Conservation (phyloP, 2,888 invertebrate genomes). For the Rapana venosa region DNA sequence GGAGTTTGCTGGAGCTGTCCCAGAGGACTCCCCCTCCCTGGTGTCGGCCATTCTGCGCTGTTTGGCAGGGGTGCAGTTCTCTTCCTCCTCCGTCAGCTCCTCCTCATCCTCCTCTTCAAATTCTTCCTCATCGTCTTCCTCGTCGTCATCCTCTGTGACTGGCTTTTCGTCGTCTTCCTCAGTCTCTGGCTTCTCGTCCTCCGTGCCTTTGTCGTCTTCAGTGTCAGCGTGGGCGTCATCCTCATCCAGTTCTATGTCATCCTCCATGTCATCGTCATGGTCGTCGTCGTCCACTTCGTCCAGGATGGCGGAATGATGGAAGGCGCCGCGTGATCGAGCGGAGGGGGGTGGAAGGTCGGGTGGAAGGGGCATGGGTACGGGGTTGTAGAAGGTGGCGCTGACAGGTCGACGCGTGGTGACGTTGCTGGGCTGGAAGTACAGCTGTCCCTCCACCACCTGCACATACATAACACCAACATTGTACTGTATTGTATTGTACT, state of each 20-base stretch:
- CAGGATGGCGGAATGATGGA: neutral
- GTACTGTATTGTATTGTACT: no score
- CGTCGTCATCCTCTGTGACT: slow-evolving; percentile 5
- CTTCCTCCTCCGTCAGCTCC: slow-evolving; percentile 29
- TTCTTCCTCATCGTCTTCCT: neutral
- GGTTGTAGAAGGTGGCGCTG: slow-evolving; percentile 60
- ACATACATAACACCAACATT: neutral
- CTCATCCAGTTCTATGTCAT: slow-evolving; percentile 7
- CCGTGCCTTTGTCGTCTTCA: neutral
- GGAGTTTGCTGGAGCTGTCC: neutral
- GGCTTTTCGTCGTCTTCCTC: slow-evolving; percentile 18
- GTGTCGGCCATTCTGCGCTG: neutral
- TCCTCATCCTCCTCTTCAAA: neutral
- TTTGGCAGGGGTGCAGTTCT: neutral
- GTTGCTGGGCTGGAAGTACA: slow-evolving; percentile 65
- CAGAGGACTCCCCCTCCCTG: neutral
- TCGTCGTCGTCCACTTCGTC: slow-evolving; percentile 16
- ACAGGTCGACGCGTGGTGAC: slow-evolving; percentile 61
- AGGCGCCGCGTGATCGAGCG: neutral
- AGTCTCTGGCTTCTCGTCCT: slow-evolving; percentile 18
- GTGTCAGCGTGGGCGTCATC: neutral
- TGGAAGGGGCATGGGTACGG: slow-evolving; percentile 47
- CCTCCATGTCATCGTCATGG: slow-evolving; percentile 17
- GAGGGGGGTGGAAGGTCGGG: slow-evolving; percentile 22
- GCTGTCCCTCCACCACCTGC: slow-evolving; percentile 64